Evolutionary conservation across 2,113 vertebrate species (phyloP).

Genomic region (Ciconia boyciana): DNA sequence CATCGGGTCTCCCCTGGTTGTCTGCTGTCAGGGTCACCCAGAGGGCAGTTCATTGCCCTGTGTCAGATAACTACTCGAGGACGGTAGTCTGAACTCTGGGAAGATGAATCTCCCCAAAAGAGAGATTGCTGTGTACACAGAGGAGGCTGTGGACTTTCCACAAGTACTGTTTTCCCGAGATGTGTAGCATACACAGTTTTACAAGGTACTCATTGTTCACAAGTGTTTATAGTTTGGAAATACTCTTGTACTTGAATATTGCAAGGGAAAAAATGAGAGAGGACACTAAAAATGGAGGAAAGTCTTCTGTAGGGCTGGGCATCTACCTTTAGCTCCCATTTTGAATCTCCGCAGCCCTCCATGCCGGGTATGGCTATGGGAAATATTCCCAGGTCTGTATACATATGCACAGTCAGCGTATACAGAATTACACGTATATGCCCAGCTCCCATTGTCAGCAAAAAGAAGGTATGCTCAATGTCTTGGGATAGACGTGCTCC

Average conservation of each 20-base stretch:
- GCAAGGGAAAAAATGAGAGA: not conserved
- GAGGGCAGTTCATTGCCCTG: not conserved
- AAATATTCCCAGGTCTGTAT: not conserved
- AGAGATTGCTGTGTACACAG: not conserved
- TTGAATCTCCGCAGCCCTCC: not conserved
- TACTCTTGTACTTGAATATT: not conserved
- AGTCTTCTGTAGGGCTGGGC: not conserved
- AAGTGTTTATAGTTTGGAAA: not conserved
- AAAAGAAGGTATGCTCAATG: not conserved
- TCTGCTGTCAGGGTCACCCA: not conserved
- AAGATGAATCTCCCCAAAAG: not conserved
- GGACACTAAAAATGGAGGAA: not conserved
- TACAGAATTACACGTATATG: not conserved
- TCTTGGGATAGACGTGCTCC: not conserved
- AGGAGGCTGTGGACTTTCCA: not conserved
- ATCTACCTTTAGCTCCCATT: not conserved
- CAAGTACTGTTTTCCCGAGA: not conserved
- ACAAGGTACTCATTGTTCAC: not conserved
- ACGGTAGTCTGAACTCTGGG: not conserved
- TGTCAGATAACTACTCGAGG: not conserved
- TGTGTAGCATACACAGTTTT: not conserved
- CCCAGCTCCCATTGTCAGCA: not conserved
- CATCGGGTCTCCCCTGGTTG: rapidly evolving
- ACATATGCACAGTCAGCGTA: not conserved
- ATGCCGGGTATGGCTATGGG: not conserved